Base-by-base conservation (phyloP, 2,113 vertebrate species). In the Peromyscus polionotus region DNA sequence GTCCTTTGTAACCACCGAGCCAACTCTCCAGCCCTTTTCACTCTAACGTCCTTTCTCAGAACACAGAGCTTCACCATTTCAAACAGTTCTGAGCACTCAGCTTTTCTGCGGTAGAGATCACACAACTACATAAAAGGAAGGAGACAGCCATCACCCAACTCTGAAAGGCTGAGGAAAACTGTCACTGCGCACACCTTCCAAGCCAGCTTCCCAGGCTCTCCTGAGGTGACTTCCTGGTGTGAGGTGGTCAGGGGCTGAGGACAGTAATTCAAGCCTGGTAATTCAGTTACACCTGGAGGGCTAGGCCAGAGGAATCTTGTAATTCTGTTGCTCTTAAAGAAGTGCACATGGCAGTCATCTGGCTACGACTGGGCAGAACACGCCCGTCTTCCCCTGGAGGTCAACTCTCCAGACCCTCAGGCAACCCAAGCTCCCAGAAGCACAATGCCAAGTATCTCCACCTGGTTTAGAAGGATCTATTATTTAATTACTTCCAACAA, bases 51-150 rank as follows among this genome's bases (percentile, higher is more conserved):
- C 24, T 88, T 84, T 91, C 65, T 83, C 83, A 59, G 26, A 84
- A 59, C 4, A 63, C 19, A 26, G 65, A 94, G 80, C 51, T 90
- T 95, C 94, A 83, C 19, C 81, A 76, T 57, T 91, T 94, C 88
- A 91, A 72, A 51, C 0, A 88, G 81, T 76, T 90, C 22, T 42
- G 33, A 93, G 80, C 48, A 86, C 33, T 33, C 88, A 79, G 48
- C 39, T 80, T 80, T 79, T 76, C 57, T 92, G 45, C 42, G 1
- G 20, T 33, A 22, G 33, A 88, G 39, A 84, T 59, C 88, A 93
- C 65, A 92, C 13, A 70, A 31, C 26, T 81, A 0, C 26, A 72
- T 10, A 79, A 85, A 16, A 73, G 14, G n/a, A 75, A 89, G 65
- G 24, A 96, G 4, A 88, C 0, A 67, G 63, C 76, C 19, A 39